Conservation (phyloP, 1,140 invertebrate genomes). For the Drosophila malerkotliana region DNA sequence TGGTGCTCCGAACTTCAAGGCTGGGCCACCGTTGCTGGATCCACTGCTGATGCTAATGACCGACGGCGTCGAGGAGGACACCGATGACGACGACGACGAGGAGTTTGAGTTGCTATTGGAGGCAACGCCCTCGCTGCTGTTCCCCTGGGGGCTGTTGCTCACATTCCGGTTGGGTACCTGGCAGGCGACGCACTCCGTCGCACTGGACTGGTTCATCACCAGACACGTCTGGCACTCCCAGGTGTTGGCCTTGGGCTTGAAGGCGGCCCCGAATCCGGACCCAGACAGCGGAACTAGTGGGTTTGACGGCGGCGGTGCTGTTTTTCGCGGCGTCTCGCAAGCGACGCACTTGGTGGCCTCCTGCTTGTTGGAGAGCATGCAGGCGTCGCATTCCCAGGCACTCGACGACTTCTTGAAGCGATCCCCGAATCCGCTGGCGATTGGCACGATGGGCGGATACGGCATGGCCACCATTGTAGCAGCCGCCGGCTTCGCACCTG, state of each 20-base stretch:
- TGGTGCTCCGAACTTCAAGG: conserved; percentile 28
- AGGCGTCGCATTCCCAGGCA: conserved; percentile 88
- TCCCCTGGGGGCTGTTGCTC: background rate
- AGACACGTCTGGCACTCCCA: conserved; percentile 88
- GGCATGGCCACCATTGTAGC: background rate
- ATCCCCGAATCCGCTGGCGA: conserved; percentile 82
- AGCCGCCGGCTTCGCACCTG: conserved; percentile 4
- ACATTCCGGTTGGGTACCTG: conserved; percentile 51
- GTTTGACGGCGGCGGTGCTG: background rate
- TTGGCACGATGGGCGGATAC: background rate
- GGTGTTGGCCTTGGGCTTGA: conserved; percentile 85
- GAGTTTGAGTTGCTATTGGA: background rate
- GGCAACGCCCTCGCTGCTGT: background rate
- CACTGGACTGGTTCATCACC: conserved; percentile 85
- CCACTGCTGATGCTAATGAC: conserved; percentile 30
- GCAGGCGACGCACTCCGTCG: conserved; percentile 86
- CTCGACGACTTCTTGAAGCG: conserved; percentile 85
- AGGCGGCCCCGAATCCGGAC: conserved; percentile 85
- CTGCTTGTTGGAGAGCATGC: conserved; percentile 87
- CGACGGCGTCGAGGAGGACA: background rate
- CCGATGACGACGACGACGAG: background rate
- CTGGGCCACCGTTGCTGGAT: conserved; percentile 44
- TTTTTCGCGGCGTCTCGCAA: conserved; percentile 42
- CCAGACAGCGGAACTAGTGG: background rate
- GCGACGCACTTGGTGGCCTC: conserved; percentile 87